Evolutionary conservation across 2,797 vertebrate species (phyloP).

Genomic region (Intellagama lesueurii): DNA sequence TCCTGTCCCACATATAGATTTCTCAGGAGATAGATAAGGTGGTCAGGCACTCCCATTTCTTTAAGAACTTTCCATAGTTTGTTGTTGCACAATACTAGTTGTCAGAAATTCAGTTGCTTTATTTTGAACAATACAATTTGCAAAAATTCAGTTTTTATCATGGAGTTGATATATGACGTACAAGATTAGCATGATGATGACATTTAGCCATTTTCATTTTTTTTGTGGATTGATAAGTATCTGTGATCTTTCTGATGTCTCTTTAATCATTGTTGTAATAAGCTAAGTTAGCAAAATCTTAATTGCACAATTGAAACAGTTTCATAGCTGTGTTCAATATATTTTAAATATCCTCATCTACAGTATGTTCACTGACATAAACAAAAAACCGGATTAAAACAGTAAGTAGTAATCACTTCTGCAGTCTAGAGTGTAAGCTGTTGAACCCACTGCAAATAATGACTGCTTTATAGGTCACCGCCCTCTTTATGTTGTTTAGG

Average conservation of each 20-base stretch:
- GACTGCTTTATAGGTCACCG: slow-evolving; percentile 11
- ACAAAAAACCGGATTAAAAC: neutral
- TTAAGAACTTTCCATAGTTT: too few species aligned
- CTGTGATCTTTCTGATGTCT: neutral
- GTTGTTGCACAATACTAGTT: neutral
- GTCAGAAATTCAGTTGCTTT: too few species aligned
- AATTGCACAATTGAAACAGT: neutral
- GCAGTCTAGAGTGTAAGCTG: neutral
- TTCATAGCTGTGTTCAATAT: neutral
- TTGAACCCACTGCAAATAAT: neutral
- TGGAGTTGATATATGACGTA: neutral
- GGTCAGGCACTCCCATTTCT: too few species aligned
- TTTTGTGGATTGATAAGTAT: neutral
- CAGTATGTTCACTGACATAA: neutral
- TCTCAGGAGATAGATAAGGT: too few species aligned
- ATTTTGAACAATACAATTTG: too few species aligned
- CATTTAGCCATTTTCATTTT: neutral
- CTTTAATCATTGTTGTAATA: neutral
- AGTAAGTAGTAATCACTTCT: neutral
- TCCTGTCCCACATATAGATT: too few species aligned
- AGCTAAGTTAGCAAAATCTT: neutral
- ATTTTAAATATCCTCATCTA: neutral
- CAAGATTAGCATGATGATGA: neutral
- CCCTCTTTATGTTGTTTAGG: neutral
- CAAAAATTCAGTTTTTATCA: neutral